Percentiles rank a stretch among this genome's conserved stretches.
phyloP scores from a whole-genome alignment of 1,140 invertebrate species.

The Drosophila pandora region DNA sequence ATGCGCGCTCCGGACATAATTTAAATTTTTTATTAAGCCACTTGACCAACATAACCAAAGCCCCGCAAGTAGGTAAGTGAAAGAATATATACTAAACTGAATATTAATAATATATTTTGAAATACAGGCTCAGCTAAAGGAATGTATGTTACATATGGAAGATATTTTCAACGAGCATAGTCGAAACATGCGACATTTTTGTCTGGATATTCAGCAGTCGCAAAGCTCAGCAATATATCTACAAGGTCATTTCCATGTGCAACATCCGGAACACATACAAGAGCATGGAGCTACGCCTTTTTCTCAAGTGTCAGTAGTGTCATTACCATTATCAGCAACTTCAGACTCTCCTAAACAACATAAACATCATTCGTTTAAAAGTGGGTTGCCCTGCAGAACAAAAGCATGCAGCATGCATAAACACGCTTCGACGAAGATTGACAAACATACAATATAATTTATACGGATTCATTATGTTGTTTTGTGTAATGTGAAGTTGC shows the following conservation, averaged over 20 bases:
- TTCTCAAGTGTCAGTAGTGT: constrained; percentile 8
- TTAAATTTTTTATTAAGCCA: constrained; percentile 63
- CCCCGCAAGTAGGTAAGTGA: constrained; percentile 67
- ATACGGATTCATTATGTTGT: neutral
- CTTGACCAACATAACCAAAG: constrained; percentile 75
- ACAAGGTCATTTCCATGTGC: constrained; percentile 33
- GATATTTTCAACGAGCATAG: constrained; percentile 85
- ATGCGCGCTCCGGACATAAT: constrained; percentile 85
- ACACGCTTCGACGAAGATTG: neutral
- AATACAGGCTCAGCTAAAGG: constrained; percentile 87
- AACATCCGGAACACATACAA: constrained; percentile 9
- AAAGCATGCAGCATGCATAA: neutral
- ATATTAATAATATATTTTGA: neutral
- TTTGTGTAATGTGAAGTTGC: no score
- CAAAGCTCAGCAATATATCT: constrained; percentile 40
- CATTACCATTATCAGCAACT: constrained; percentile 4
- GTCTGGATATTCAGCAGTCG: constrained; percentile 51
- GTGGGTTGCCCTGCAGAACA: neutral
- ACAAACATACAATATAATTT: neutral
- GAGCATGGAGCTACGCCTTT: constrained; percentile 14
- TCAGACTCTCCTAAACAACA: constrained; percentile 20
- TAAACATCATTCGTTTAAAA: neutral
- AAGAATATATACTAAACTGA: neutral
- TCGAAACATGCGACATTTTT: constrained; percentile 69
- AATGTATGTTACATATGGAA: constrained; percentile 88